Percentiles rank a stretch among this genome's conserved stretches.
phyloP scores from a whole-genome alignment of 2,888 invertebrate species.

The Odontomyia ornata region DNA sequence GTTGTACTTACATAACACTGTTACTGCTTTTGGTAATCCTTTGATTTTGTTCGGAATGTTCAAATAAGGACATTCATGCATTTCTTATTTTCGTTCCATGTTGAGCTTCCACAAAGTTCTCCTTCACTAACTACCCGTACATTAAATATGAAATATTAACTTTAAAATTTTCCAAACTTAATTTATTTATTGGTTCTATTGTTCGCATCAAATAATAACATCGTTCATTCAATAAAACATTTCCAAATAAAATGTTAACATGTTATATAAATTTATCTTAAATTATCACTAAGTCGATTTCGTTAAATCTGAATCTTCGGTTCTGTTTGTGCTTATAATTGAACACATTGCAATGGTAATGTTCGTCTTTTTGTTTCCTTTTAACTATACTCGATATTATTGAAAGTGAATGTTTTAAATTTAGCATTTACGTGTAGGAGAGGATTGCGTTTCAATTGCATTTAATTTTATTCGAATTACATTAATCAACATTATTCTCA shows the following conservation, averaged over 20 bases:
- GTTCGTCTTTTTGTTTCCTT: not conserved
- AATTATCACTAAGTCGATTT: conserved; percentile 5
- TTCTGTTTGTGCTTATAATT: conserved; percentile 15
- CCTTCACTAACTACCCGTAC: no score
- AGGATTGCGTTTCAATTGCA: no score
- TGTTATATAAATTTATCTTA: conserved; percentile 25
- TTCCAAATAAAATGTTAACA: conserved; percentile 10
- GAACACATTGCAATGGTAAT: conserved; percentile 39
- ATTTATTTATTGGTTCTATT: conserved; percentile 16
- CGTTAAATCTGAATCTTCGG: not conserved
- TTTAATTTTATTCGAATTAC: no score
- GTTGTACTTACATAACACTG: no score
- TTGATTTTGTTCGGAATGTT: no score
- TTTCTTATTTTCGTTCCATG: no score
- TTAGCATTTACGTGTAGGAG: no score
- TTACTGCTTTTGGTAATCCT: no score
- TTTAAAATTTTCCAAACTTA: conserved; percentile 13
- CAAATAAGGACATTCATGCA: no score
- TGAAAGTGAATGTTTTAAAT: not conserved
- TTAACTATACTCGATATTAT: not conserved
- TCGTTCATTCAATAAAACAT: conserved; percentile 10
- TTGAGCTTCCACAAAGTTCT: no score
- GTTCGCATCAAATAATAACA: conserved; percentile 16
- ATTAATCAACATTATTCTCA: not conserved
- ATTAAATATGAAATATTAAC: not conserved